phyloP scores from a whole-genome alignment of 2,113 vertebrate genomes.

The Microcebus ravelobensis region DNA sequence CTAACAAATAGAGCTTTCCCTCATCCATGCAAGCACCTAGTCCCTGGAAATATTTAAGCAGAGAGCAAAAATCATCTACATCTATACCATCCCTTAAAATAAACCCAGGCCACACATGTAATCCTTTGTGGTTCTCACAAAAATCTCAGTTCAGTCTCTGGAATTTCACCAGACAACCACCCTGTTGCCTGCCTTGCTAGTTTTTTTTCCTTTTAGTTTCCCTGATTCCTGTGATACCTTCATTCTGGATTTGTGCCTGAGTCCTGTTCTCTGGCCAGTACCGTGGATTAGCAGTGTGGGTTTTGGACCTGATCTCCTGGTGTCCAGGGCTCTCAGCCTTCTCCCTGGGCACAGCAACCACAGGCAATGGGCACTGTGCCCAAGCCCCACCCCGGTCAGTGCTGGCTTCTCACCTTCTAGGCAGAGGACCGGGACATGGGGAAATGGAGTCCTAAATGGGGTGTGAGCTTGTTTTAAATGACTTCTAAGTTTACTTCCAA shows the following conservation, averaged over 20 bases:
- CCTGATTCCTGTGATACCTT: background rate
- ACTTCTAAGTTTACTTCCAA: background rate
- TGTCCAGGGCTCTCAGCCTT: background rate
- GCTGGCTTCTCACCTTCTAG: background rate
- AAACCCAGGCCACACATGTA: background rate
- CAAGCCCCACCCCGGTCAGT: no score
- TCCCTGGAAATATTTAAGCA: background rate
- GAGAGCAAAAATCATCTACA: background rate
- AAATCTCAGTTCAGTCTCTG: background rate
- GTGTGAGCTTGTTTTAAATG: background rate
- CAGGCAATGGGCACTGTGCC: no score
- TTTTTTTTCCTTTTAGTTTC: background rate
- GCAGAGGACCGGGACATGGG: background rate
- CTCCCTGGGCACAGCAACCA: background rate
- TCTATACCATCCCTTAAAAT: background rate
- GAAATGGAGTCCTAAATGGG: background rate
- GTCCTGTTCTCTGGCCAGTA: background rate
- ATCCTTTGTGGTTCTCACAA: background rate
- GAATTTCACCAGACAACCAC: background rate
- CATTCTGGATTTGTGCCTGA: background rate
- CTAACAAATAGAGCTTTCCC: background rate
- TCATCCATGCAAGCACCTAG: background rate
- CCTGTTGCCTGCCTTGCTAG: background rate
- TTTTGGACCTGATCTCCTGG: background rate
- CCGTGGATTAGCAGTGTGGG: fast-evolving